Conservation (phyloP, 2,113 vertebrate genomes). For the Ctenomys sociabilis region DNA sequence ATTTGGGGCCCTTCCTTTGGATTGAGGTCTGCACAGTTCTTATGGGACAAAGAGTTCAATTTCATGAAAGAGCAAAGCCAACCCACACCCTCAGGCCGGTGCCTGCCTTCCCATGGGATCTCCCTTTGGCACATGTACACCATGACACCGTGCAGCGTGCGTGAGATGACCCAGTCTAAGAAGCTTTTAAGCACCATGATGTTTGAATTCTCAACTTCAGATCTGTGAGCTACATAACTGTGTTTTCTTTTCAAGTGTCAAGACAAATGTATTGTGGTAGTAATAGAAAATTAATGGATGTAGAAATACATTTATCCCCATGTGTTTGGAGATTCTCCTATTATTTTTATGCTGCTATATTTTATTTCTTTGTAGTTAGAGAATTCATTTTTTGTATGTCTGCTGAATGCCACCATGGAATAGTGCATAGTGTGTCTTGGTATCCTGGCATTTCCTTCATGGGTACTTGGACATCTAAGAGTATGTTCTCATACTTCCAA, state of each 20-base stretch:
- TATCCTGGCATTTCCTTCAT: neutral
- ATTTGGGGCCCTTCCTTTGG: neutral
- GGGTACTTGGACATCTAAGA: neutral
- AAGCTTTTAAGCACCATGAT: neutral
- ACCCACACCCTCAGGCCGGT: neutral
- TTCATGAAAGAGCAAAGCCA: neutral
- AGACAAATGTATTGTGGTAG: too few relatives aligned
- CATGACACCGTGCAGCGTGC: neutral
- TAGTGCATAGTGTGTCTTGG: too few relatives aligned
- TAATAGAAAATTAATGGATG: neutral
- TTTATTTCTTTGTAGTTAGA: neutral
- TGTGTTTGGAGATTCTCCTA: neutral
- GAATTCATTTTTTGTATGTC: neutral
- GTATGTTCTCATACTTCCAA: neutral
- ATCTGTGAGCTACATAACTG: too few relatives aligned
- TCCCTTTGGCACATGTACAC: neutral
- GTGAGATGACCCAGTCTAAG: neutral
- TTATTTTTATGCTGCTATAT: neutral
- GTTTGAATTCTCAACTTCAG: neutral
- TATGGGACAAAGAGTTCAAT: too few relatives aligned
- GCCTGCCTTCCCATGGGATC: too few relatives aligned
- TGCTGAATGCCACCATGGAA: too few relatives aligned
- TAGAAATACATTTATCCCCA: neutral
- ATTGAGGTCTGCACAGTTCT: neutral
- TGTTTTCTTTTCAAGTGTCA: neutral